These are phyloP conservation scores for Aphrocallistes beatrix DNA, from an alignment of 37 sponge, comb jelly and placozoan species.

Conservation along the genomic window DNA sequence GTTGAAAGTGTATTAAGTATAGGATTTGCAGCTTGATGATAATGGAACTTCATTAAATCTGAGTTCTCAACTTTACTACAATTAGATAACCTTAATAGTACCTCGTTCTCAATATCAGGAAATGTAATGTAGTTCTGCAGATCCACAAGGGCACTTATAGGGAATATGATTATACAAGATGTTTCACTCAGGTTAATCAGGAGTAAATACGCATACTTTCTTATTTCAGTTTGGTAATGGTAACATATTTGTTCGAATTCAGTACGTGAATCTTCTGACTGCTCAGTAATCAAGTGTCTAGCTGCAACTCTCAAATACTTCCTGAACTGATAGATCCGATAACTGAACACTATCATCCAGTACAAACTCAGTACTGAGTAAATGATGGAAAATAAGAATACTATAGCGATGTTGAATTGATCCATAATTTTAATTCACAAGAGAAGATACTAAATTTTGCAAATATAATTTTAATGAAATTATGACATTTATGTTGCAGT, in stretches of 20 bases:
- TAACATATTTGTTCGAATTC: neutral
- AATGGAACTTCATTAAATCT: neutral
- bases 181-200: neutral
- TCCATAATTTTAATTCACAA: no score
- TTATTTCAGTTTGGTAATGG: slow-evolving; percentile 6
- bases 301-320: neutral
- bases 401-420: no score
- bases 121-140: neutral
- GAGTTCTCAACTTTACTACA: neutral
- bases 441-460: no score
- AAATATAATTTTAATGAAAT: no score
- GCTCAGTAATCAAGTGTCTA: neutral
- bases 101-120: neutral
- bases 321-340: no score
- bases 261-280: neutral
- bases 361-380: no score
- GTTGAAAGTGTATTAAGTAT: neutral
- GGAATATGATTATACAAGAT: no score
- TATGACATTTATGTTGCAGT: no score
- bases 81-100: neutral
- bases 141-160: no score
- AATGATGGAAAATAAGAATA: no score
- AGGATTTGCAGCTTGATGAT: neutral
- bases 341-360: no score
- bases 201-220: neutral